Base-by-base conservation (phyloP, 2,888 invertebrate genomes). In the Aquatica leii region DNA sequence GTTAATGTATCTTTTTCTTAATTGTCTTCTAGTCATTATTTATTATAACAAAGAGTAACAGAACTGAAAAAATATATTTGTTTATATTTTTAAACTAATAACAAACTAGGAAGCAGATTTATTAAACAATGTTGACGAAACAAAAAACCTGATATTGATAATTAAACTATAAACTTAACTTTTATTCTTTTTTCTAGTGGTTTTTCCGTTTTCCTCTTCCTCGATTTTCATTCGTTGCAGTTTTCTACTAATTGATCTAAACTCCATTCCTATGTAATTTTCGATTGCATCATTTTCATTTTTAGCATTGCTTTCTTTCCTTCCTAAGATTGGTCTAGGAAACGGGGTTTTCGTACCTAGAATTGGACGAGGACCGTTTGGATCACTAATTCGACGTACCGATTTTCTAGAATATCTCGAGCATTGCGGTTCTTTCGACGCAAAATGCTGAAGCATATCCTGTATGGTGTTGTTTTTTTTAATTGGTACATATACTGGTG, bases 391-490 rank as follows among this genome's bases (percentile, higher is more conserved):
- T 18, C 65, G 58, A 14, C 75, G 69, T 4, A 73, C 73, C 0
- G 74, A 71, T 63, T 74, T 72, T 31, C 75, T 66, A 8, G 75
- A 75, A 62, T 76, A 76, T 31, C 74, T 63, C 24, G 74, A 76
- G 63, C 74, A 76, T 64, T 73, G 73, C 12, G 74, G 68, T 65
- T 73, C 73, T 52, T 68, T 70, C 2, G 41, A 37, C 0, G 61
- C 17, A 24, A 59, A 60, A 1, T 65, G 62, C 14, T 64, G 51
- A 4, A 66, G 59, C 31, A 66, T 59, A 9, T 49, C 59, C 58
- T 71, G 66, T 12, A 65, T 48, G 37, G 66, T 58, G 35, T 20
- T 37, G 4, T 68, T 68, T 41, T 64, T 67, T 17, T 69, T 55
- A 11, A 69, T 51, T 9, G 77, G 77, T 8, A 76, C 68, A 60